Evolutionary conservation across 2,113 vertebrate genomes (phyloP).

Genomic region (Chionodraco myersi): DNA sequence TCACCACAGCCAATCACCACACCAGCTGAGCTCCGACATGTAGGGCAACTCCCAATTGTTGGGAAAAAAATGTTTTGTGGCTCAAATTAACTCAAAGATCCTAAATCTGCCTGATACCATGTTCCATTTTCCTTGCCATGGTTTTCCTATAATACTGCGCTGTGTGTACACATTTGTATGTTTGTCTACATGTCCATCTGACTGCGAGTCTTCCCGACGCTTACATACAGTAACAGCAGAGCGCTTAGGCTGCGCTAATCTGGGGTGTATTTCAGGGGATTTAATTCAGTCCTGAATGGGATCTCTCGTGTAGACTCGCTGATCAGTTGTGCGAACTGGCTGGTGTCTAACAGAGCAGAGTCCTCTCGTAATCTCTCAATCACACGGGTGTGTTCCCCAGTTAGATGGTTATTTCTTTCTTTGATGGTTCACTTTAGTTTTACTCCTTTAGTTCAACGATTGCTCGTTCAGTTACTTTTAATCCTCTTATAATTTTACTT

Average conservation of each 20-base stretch:
- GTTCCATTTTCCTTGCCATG: constrained; percentile 5
- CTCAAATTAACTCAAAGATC: constrained; percentile 5
- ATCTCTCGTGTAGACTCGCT: constrained; percentile 38
- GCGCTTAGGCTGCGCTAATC: constrained; percentile 60
- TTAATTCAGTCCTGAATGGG: constrained; percentile 67
- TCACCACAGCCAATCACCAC: background rate
- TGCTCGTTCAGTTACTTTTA: constrained; percentile 5
- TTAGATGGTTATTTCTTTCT: constrained; percentile 16
- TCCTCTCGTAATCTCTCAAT: constrained; percentile 28
- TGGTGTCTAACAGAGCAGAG: constrained; percentile 11
- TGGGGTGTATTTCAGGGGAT: constrained; percentile 70
- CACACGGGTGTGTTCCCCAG: constrained; percentile 22
- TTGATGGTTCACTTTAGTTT: background rate
- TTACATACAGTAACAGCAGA: constrained; percentile 49
- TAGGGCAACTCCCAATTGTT: background rate
- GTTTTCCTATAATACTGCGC: constrained; percentile 2
- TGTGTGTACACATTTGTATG: constrained; percentile 20
- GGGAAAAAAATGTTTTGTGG: background rate
- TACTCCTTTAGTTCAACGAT: background rate
- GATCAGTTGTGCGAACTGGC: constrained; percentile 50
- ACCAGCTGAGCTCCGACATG: constrained; percentile 3
- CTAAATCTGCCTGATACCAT: constrained; percentile 5
- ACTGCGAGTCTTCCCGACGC: constrained; percentile 16
- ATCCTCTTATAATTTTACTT: background rate
- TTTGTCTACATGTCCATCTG: constrained; percentile 41